Evolutionary conservation across 2,888 invertebrate species (phyloP).

Genomic region (Fragum fragum): DNA sequence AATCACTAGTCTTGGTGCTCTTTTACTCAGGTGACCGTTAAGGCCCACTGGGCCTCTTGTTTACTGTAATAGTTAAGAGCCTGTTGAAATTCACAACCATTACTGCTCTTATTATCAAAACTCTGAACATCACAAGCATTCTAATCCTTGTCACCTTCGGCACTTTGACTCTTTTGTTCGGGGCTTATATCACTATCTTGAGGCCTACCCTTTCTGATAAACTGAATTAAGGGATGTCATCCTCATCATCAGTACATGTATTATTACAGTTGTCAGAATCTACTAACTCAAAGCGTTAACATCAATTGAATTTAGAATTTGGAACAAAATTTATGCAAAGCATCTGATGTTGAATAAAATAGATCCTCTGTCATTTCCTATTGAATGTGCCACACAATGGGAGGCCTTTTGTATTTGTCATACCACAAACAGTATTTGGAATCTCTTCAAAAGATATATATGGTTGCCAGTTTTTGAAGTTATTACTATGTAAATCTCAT

Average conservation of each 20-base stretch:
- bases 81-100: background rate
- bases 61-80: too few relatives aligned
- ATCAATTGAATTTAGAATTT: conserved; percentile 14
- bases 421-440: background rate
- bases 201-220: background rate
- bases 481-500: background rate
- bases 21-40: too few relatives aligned
- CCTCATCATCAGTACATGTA: conserved; percentile 1
- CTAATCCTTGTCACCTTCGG: background rate
- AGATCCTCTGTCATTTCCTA: background rate
- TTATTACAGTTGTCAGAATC: too few relatives aligned
- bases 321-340: background rate
- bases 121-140: too few relatives aligned
- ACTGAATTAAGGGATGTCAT: background rate
- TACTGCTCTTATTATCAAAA: too few relatives aligned
- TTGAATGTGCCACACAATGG: background rate
- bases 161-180: background rate
- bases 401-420: background rate
- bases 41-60: too few relatives aligned
- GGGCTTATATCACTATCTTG: background rate
- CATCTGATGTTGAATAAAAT: background rate
- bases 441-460: conserved; percentile 10
- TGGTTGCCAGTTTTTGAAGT: background rate
- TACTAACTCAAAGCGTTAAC: background rate
- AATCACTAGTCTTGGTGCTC: too few relatives aligned